Evolutionary conservation across 2,888 invertebrate species (phyloP).

Genomic region (Epistrophella euchroma): DNA sequence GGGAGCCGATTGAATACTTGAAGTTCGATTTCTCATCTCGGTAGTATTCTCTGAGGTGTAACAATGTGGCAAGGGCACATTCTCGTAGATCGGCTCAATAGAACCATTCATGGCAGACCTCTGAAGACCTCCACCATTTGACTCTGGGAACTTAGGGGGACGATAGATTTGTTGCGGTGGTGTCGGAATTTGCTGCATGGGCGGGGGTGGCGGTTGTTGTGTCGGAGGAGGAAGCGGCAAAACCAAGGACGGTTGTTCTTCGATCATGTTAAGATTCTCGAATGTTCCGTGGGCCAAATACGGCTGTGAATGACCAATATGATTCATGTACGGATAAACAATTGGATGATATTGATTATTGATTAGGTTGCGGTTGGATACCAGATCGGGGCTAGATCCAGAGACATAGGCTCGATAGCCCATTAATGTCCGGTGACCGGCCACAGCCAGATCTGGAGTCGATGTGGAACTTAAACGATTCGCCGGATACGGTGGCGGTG

Average conservation of each 20-base stretch:
- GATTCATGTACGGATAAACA: slow-evolving; percentile 80
- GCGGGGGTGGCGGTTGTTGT: slow-evolving; percentile 84
- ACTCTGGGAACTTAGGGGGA: slow-evolving; percentile 78
- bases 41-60: slow-evolving; percentile 79
- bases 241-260: slow-evolving; percentile 83
- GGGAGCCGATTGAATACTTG: slow-evolving; percentile 90
- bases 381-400: slow-evolving; percentile 91
- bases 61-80: slow-evolving; percentile 89
- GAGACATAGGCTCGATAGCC: slow-evolving; percentile 86
- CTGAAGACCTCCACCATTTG: slow-evolving; percentile 78
- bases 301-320: slow-evolving; percentile 83
- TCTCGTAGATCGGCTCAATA: slow-evolving; percentile 92
- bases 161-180: slow-evolving; percentile 68
- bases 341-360: slow-evolving; percentile 81
- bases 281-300: slow-evolving; percentile 88
- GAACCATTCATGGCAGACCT: slow-evolving; percentile 84
- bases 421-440: slow-evolving; percentile 86
- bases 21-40: slow-evolving; percentile 84
- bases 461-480: slow-evolving; percentile 92
- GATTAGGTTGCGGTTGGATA: slow-evolving; percentile 88
- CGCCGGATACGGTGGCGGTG: slow-evolving; percentile 93
- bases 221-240: slow-evolving; percentile 84
- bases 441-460: slow-evolving; percentile 92
- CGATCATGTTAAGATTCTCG: slow-evolving; percentile 88
- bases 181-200: slow-evolving; percentile 57